Conservation (phyloP, 2,888 invertebrate genomes). For the Heteropelma amictum region DNA sequence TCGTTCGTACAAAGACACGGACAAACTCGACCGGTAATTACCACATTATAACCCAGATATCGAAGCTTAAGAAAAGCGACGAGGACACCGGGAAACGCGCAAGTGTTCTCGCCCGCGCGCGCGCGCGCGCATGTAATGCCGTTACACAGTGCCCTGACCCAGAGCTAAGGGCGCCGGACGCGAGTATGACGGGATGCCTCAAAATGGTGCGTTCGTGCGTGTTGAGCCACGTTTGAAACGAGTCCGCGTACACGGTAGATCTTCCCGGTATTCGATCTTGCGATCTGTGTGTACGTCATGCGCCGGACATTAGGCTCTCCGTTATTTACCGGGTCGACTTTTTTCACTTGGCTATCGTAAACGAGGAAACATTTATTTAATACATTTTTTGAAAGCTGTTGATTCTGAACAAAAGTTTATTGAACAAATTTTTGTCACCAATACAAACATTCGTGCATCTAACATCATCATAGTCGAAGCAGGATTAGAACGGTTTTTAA, state of each 20-base stretch:
- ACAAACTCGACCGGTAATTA: conserved; percentile 59
- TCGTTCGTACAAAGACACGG: conserved; percentile 22
- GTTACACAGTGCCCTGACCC: conserved; percentile 75
- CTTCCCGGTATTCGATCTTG: conserved; percentile 26
- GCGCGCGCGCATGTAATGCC: conserved; percentile 63
- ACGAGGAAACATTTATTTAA: not conserved
- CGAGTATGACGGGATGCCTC: conserved; percentile 60
- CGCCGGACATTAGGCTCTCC: too few species aligned
- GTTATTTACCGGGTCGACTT: too few species aligned
- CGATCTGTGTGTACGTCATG: not conserved
- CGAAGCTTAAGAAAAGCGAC: conserved; percentile 40
- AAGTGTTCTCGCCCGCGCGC: conserved; percentile 35
- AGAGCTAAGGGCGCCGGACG: conserved; percentile 74
- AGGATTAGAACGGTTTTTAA: too few species aligned
- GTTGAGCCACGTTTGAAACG: conserved; percentile 9
- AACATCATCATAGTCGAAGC: too few species aligned
- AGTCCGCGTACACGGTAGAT: not conserved
- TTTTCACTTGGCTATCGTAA: too few species aligned
- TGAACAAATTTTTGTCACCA: too few species aligned
- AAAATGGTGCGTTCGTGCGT: conserved; percentile 64
- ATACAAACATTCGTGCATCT: too few species aligned
- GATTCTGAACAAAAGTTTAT: too few species aligned
- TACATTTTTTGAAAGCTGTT: too few species aligned
- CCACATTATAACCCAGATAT: conserved; percentile 75
- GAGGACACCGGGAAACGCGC: conserved; percentile 11